Percentiles rank a stretch among this genome's conserved stretches.
Evolutionary conservation across 2,888 invertebrate species (phyloP).

Genomic region (Pterobdella sp.): DNA sequence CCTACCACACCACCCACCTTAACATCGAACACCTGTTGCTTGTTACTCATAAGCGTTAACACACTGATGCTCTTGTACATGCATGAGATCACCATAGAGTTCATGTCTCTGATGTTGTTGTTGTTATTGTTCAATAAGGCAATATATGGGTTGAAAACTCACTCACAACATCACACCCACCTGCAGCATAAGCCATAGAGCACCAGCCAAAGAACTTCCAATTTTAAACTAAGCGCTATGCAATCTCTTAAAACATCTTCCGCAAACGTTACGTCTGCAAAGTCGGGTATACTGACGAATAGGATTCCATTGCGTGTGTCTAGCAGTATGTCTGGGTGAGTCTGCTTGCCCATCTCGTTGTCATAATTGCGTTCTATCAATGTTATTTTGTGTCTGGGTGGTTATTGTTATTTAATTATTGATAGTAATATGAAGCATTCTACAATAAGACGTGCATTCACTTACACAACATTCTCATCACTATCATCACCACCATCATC

Average conservation of each 20-base stretch:
- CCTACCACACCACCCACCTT: background rate
- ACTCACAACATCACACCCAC: too few relatives aligned
- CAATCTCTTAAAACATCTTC: background rate
- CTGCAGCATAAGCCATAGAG: constrained; percentile 4
- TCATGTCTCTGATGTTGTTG: background rate
- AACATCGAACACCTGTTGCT: background rate
- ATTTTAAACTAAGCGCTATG: background rate
- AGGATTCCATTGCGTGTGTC: constrained; percentile 5
- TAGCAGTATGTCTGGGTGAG: constrained; percentile 7
- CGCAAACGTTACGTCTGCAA: background rate
- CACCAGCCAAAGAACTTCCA: constrained; percentile 8
- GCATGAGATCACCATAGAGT: background rate
- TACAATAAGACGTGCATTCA: background rate
- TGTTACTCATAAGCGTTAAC: background rate
- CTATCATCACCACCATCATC: background rate
- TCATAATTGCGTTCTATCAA: background rate
- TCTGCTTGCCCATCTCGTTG: background rate
- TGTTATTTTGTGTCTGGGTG: background rate
- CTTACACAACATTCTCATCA: background rate
- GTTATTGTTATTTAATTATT: background rate
- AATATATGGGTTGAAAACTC: background rate
- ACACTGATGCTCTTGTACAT: background rate
- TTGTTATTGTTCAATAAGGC: background rate
- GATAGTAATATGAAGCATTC: background rate
- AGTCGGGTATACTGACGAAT: background rate